Evolutionary conservation across 2,888 invertebrate genomes (phyloP).

Genomic region (Eupeodes latifasciatus): DNA sequence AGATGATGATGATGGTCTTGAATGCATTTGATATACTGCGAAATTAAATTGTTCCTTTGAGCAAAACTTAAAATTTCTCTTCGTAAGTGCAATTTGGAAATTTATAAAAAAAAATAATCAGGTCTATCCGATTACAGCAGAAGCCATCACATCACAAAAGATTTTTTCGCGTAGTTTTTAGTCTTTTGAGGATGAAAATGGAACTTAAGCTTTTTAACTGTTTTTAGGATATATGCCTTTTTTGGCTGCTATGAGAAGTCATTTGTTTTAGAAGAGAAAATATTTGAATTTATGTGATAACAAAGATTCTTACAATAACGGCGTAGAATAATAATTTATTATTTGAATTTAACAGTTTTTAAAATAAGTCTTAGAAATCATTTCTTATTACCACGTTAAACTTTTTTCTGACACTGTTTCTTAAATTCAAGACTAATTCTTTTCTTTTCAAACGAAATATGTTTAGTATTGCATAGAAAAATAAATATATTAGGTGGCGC

Average conservation of each 20-base stretch:
- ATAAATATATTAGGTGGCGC: no score
- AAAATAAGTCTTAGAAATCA: no score
- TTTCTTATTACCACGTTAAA: no score
- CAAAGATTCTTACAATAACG: neutral
- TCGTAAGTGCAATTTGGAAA: neutral
- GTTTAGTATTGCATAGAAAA: no score
- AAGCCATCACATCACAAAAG: constrained; percentile 1
- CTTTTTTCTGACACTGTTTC: no score
- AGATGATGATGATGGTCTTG: neutral
- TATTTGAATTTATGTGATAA: neutral
- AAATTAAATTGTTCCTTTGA: constrained; percentile 8
- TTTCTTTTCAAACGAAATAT: no score
- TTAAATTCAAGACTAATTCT: no score
- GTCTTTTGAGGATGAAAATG: neutral
- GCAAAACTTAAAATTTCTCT: neutral
- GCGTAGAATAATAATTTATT: neutral
- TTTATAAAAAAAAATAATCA: constrained; percentile 5
- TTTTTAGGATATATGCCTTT: neutral
- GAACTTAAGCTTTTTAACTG: neutral
- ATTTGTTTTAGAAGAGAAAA: neutral
- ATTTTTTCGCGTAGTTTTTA: neutral
- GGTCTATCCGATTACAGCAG: neutral
- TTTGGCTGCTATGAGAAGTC: no score
- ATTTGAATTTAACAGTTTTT: no score
- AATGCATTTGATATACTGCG: constrained; percentile 1